Evolutionary conservation across 2,888 invertebrate genomes (phyloP), one percentile per base, ranked within the genome.

Genomic region (Aphidoletes aphidimyza): DNA sequence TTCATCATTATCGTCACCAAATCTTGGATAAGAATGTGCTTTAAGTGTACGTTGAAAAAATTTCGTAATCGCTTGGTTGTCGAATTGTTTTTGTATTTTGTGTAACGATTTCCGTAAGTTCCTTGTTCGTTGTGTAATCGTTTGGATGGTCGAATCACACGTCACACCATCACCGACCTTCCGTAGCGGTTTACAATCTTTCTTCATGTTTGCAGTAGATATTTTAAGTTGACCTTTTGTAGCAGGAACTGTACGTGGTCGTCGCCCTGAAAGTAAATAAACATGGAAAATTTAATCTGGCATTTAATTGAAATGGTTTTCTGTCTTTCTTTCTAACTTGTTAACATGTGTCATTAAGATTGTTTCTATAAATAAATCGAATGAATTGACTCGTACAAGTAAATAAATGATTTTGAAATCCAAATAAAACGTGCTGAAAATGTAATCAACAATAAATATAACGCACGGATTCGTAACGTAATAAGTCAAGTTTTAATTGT

Each of bases 1-100:
- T n/a, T 87, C 87, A 19, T 86, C 86, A 54, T 86, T 86, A 85
- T 85, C 9, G 86, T 85, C 47, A 34, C 34, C 47, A 69, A 30
- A 30, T 69, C 14, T 26, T 30, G 69, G 34, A 30, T 30, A 69
- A 5, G 69, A 11, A 30, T 69, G 3, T 26, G 69, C 69, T 34
- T 69, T 69, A 14, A 69, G 69, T 69, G 69, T 69, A 17, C 69
- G 69, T 69, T 69, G 69, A 69, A 69, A 69, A n/a, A 69, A 69
- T 34, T 69, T 69, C 11, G 69, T 69, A 30, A 69, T 69, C n/a
- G 69, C 69, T 34, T 69, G 69, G 30, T 69, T 69, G 30, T 69
- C 69, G 17, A 69, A 69, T 34, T 69, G 69, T 69, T 69, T 69
- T 69, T 69, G 69, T 1, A 69, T 69, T 69, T 69, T 69, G 14